Evolutionary conservation across 30 jellyfish, hydroid and myxozoan species (phyloP).

Genomic region (Pelagia noctiluca): DNA sequence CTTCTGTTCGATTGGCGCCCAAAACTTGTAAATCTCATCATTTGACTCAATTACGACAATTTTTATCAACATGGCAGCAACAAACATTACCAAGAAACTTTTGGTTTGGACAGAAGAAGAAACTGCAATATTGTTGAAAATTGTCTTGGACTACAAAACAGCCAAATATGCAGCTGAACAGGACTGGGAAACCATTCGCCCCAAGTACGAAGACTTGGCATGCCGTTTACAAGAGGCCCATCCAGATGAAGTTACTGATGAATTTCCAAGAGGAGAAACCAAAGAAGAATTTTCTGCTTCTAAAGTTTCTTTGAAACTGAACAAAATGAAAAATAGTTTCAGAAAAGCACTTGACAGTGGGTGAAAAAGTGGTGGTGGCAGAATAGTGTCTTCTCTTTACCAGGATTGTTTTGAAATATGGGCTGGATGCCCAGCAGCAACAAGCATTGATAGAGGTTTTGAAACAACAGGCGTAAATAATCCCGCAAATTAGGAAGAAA

Average conservation of each 20-base stretch:
- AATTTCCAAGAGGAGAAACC: not conserved
- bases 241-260: not conserved
- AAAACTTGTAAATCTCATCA: conserved; percentile 21
- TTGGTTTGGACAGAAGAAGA: conserved; percentile 43
- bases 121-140: conserved; percentile 32
- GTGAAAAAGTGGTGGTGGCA: conserved; percentile 55
- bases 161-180: conserved; percentile 21
- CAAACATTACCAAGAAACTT: too few relatives aligned
- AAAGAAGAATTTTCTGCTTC: not conserved
- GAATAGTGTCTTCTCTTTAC: conserved; percentile 41
- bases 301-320: conserved; percentile 28
- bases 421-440: conserved; percentile 64
- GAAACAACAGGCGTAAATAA: conserved; percentile 21
- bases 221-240: not conserved
- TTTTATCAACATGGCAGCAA: too few relatives aligned
- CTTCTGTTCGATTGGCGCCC: conserved; percentile 29
- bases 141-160: conserved; percentile 29
- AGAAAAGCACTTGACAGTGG: conserved; percentile 54
- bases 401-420: conserved; percentile 37
- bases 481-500: conserved; percentile 20
- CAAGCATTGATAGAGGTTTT: conserved; percentile 41
- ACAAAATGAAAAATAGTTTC: conserved; percentile 29
- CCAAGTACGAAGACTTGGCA: conserved; percentile 28
- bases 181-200: conserved; percentile 43
- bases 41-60: conserved; percentile 22